phyloP scores from a whole-genome alignment of 2,797 vertebrate species.

The Ficedula albicollis region DNA sequence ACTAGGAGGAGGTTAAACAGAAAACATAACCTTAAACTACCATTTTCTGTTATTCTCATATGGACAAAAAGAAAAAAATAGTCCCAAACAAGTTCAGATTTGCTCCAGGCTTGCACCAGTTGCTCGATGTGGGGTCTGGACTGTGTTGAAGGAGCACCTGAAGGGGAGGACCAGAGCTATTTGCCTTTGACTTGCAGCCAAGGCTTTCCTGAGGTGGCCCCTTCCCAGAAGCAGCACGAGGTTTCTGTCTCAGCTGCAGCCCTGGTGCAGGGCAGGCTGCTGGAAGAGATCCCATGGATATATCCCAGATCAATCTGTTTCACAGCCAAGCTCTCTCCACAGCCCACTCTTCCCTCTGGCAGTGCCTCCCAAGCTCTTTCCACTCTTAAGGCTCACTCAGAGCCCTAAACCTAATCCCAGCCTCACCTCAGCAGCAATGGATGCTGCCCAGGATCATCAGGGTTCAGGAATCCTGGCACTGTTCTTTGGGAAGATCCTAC shows the following conservation, averaged over 20 bases:
- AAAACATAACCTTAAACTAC: not conserved
- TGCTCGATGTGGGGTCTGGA: not conserved
- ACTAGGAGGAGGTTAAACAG: not conserved
- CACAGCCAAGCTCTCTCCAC: not conserved
- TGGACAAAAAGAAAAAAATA: rapidly evolving
- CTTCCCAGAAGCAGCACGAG: not conserved
- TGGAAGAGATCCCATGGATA: not conserved
- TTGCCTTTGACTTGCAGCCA: not conserved
- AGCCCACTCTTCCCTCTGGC: not conserved
- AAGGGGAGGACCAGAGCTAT: not conserved
- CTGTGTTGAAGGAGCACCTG: not conserved
- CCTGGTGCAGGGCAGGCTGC: not conserved
- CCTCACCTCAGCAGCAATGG: not conserved
- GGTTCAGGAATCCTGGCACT: not conserved
- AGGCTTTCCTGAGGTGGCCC: not conserved
- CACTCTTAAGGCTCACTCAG: not conserved
- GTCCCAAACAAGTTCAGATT: not conserved
- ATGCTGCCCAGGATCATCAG: not conserved
- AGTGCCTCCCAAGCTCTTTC: not conserved
- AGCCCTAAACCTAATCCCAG: not conserved
- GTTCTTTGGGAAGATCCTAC: not conserved
- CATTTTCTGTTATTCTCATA: not conserved
- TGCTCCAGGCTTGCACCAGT: not conserved
- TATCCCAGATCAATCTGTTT: not conserved
- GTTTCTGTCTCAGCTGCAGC: not conserved